Base-by-base conservation (phyloP, 2,113 vertebrate species). In the Piliocolobus tephrosceles region DNA sequence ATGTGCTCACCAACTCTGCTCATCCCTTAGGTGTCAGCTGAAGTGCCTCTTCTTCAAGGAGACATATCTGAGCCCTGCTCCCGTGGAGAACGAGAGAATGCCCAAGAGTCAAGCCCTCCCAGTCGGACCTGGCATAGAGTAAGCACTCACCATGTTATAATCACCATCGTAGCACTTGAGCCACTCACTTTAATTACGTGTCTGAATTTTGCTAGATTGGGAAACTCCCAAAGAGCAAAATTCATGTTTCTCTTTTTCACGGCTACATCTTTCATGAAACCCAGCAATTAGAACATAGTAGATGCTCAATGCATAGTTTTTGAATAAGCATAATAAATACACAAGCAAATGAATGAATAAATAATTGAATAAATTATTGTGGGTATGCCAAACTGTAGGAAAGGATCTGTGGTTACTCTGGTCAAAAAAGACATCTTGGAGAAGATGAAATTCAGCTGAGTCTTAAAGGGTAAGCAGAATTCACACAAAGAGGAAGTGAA, bases 61-160 rank as follows among this genome's bases (percentile, higher is more conserved):
- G 64, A 68, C 13, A 22, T 50, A 45, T 64, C 43, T 50, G 18
- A 87, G 32, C 1, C 35, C 35, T 35, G 32, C 32, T 55, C 35
- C 35, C 10, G 0, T n/a, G 4, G 4, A 5, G 35, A 81, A n/a
- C 7, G 32, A 35, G 32, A 35, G 20, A 55, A n/a, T 23, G 17
- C 11, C 4, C 78, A 38, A 32, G 22, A 25, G 30, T 20, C 12
- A 55, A n/a, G 78, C 22, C 11, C 8, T 76, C 73, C 1, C 11
- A 76, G 23, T 55, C 0, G 3, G 55, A 23, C 57, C 38, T 18
- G 38, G n/a, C 57, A 4, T 4, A 66, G 1, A 8, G 45, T 23
- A 22, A 50, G 64, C 64, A 43, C 64, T 50, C 45, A 35, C 20
- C 23, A 9, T 8, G 14, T n/a, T 35, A 22, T n/a, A n/a, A 5